Conservation (phyloP, 1,140 invertebrate genomes). For the Oscheius sp. region DNA sequence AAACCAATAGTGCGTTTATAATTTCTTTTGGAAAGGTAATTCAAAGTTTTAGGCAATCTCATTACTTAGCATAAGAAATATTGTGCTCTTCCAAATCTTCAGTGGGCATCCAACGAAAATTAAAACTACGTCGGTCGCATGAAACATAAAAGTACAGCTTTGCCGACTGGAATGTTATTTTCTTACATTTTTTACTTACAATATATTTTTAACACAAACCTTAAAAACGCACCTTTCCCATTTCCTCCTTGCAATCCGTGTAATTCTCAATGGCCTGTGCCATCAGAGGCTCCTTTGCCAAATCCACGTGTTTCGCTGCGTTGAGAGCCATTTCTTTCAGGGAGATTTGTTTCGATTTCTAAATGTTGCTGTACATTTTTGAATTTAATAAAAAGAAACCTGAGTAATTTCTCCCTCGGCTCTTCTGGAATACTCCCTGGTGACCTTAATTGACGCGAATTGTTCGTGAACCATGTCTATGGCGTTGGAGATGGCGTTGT, state of each 20-base stretch:
- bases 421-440: not conserved
- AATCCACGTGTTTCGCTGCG: not conserved
- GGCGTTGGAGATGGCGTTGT: not conserved
- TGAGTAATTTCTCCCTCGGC: not conserved
- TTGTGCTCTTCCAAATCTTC: no score
- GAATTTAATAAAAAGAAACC: not conserved
- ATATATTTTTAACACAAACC: no score
- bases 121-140: no score
- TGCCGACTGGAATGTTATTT: no score
- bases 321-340: not conserved
- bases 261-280: not conserved
- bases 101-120: no score
- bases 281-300: not conserved
- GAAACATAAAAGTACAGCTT: no score
- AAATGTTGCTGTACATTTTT: not conserved
- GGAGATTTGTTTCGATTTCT: not conserved
- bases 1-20: no score
- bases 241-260: not conserved
- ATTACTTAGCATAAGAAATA: no score
- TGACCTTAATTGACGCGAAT: not conserved
- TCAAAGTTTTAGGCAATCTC: no score
- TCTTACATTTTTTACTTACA: no score
- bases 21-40: no score
- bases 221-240: not conserved
- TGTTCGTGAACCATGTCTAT: not conserved